phyloP scores from a whole-genome alignment of 2,113 vertebrate genomes.

The Polypterus senegalus region DNA sequence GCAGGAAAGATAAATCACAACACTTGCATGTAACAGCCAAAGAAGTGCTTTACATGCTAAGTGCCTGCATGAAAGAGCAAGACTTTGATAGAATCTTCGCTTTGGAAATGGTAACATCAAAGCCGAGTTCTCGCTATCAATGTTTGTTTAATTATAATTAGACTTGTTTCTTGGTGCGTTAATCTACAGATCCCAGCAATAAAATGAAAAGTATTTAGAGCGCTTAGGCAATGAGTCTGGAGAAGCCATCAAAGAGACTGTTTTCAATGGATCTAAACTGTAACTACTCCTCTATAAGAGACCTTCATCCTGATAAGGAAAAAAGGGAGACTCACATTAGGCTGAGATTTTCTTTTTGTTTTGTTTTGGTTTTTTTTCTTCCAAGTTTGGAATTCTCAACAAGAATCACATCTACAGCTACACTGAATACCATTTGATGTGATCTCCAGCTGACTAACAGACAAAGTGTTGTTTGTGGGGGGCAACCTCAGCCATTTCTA shows the following conservation, averaged over 20 bases:
- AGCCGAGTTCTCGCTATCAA: constrained; percentile 13
- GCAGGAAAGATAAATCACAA: constrained; percentile 20
- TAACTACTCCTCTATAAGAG: background rate
- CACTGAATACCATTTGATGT: no score
- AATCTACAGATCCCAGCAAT: constrained; percentile 11
- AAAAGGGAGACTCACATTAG: background rate
- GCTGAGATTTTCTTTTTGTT: no score
- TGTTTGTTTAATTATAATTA: constrained; percentile 16
- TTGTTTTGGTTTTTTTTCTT: no score
- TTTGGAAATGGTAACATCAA: constrained; percentile 13
- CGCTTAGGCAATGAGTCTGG: background rate
- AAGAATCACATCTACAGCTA: no score
- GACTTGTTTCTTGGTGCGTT: constrained; percentile 17
- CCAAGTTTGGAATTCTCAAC: no score
- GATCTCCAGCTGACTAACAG: no score
- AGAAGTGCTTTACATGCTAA: constrained; percentile 11
- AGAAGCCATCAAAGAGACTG: background rate
- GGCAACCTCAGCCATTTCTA: no score
- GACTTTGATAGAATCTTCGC: constrained; percentile 19
- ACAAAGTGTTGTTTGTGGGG: no score
- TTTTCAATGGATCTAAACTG: background rate
- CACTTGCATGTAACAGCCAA: constrained; percentile 16
- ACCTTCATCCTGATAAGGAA: background rate
- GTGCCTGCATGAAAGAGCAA: constrained; percentile 15
- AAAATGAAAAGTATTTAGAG: background rate